These are phyloP conservation scores for Cassiopea xamachana DNA, from an alignment of 30 jellyfish, hydroid and myxozoan genomes.

Conservation along the genomic window DNA sequence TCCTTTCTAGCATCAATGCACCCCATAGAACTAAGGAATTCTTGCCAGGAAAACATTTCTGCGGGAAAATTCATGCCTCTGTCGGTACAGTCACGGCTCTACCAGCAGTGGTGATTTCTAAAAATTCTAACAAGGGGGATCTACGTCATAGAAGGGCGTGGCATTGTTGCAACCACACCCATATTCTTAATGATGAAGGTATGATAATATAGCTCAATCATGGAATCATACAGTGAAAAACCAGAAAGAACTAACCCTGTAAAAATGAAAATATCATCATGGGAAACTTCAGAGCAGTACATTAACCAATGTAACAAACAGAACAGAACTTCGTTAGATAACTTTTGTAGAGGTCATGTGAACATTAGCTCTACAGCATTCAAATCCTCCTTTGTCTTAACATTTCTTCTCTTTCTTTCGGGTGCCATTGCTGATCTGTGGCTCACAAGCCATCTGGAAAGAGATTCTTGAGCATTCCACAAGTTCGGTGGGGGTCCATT, in stretches of 20 bases:
- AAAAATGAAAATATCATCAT: neutral
- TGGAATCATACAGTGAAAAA: neutral
- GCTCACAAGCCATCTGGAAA: conserved; percentile 8
- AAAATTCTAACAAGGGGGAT: neutral
- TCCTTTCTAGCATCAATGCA: too few species aligned
- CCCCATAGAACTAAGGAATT: too few species aligned
- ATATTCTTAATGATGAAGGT: neutral
- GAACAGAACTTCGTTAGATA: neutral
- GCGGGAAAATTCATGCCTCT: too few species aligned
- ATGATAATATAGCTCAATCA: neutral
- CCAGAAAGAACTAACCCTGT: neutral
- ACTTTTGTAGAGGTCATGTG: neutral
- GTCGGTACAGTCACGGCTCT: too few species aligned
- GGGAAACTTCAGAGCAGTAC: neutral
- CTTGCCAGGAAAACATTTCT: too few species aligned
- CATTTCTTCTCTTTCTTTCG: neutral
- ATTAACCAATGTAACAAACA: neutral
- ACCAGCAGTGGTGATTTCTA: neutral
- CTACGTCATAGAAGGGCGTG: neutral
- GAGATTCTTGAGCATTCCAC: conserved; percentile 25
- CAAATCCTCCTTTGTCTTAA: conserved; percentile 12
- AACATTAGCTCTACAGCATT: conserved; percentile 16
- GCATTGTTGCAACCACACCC: neutral
- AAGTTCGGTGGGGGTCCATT: conserved; percentile 45
- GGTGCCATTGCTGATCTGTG: neutral